A percentile compares a stretch with the other conserved stretches of the same genome.
phyloP scores from a whole-genome alignment of 2,888 invertebrate genomes.

The Cecidostiba fungosa region DNA sequence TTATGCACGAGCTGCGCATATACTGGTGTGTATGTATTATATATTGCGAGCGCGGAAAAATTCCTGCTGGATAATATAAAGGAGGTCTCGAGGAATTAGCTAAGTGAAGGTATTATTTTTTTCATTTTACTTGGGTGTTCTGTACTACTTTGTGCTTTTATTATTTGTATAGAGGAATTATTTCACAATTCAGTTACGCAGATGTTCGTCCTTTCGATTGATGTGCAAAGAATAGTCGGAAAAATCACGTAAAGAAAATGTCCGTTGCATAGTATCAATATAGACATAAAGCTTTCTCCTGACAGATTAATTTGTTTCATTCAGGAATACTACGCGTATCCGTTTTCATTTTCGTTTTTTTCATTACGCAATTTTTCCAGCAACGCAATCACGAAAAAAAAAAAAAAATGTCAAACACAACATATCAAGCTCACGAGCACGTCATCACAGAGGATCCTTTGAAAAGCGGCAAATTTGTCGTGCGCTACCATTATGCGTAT shows the following conservation, averaged over 20 bases:
- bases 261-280: no score
- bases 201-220: no score
- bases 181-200: no score
- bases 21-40: background rate
- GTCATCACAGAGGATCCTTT: background rate
- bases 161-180: no score
- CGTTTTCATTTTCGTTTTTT: background rate
- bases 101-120: background rate
- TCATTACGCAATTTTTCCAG: background rate
- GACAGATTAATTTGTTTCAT: background rate
- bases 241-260: no score
- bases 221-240: no score
- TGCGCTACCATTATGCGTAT: background rate
- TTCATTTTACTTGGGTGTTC: no score
- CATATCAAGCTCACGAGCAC: background rate
- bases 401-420: background rate
- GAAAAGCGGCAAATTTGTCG: background rate
- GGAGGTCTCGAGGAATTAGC: background rate
- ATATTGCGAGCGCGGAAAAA: background rate
- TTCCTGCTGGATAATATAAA: background rate
- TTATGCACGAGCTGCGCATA: conserved; percentile 18
- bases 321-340: background rate
- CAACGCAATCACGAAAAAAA: background rate
- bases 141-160: no score
- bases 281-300: background rate